Percentiles rank a stretch among this genome's conserved stretches.
Evolutionary conservation across 2,888 invertebrate species (phyloP).

Genomic region (Acleris laterana): DNA sequence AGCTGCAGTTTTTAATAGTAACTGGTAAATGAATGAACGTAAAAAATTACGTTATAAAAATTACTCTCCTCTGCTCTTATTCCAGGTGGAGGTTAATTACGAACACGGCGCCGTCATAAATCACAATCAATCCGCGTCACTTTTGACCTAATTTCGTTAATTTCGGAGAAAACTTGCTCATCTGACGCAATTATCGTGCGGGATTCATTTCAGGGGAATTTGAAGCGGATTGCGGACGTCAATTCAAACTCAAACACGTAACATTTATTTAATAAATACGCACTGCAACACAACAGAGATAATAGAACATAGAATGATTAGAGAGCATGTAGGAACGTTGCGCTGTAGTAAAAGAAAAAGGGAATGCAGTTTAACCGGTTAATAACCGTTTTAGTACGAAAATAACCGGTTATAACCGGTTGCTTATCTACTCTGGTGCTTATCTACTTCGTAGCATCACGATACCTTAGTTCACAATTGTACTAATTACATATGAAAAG

Average conservation of each 20-base stretch:
- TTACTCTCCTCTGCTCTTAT: constrained; percentile 12
- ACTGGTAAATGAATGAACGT: background rate
- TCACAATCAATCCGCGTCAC: constrained; percentile 40
- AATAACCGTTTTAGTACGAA: too few relatives aligned
- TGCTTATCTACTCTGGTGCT: too few relatives aligned
- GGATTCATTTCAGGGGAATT: constrained; percentile 14
- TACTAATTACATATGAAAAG: too few relatives aligned
- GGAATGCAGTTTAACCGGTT: too few relatives aligned
- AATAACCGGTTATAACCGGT: too few relatives aligned
- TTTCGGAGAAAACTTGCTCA: constrained; percentile 34
- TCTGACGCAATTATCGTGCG: constrained; percentile 20
- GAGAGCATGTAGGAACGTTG: too few relatives aligned
- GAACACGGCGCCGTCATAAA: constrained; percentile 34
- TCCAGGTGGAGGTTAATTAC: constrained; percentile 38
- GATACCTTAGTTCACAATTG: too few relatives aligned
- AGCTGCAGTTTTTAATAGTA: background rate
- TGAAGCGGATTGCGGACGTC: background rate
- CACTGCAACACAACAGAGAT: too few relatives aligned
- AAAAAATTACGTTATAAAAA: background rate
- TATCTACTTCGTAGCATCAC: too few relatives aligned
- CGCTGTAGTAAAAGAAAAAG: too few relatives aligned
- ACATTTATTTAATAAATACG: too few relatives aligned
- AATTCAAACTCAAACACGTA: background rate
- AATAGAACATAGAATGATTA: too few relatives aligned
- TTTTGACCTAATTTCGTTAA: constrained; percentile 36